Evolutionary conservation across 2,888 invertebrate species (phyloP).

Genomic region (Chirona hameri): DNA sequence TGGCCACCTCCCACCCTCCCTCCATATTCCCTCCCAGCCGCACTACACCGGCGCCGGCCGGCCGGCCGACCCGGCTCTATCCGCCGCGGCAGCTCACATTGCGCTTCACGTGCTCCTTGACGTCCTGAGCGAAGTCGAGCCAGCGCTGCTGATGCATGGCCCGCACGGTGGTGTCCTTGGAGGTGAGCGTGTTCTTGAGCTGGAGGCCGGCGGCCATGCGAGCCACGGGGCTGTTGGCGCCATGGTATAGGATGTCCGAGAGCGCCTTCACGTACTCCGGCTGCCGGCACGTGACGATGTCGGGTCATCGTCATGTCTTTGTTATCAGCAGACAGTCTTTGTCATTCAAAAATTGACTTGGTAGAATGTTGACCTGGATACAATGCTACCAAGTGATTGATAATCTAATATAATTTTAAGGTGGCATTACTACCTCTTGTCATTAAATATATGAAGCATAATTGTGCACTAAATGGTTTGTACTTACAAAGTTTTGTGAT

Average conservation of each 20-base stretch:
- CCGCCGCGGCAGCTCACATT: slow-evolving; percentile 67
- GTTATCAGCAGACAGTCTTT: background rate
- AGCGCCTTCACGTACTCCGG: slow-evolving; percentile 40
- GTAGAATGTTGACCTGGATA: background rate
- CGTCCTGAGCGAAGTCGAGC: slow-evolving; percentile 81
- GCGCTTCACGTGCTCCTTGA: slow-evolving; percentile 83
- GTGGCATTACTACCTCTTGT: background rate
- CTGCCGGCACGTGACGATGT: no score
- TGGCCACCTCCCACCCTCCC: no score
- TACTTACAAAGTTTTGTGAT: background rate
- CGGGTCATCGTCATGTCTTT: background rate
- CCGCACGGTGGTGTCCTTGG: slow-evolving; percentile 82
- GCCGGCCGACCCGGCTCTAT: background rate
- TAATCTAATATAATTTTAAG: background rate
- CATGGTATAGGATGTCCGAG: slow-evolving; percentile 69
- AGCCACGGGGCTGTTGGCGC: slow-evolving; percentile 85
- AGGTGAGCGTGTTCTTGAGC: slow-evolving; percentile 94
- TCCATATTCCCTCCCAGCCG: background rate
- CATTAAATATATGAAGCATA: background rate
- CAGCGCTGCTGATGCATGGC: slow-evolving; percentile 85
- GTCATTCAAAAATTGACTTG: background rate
- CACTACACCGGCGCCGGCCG: no score
- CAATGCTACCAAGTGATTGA: background rate
- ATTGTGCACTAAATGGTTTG: no score
- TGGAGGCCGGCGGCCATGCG: slow-evolving; percentile 98